These are phyloP conservation scores for Griposia aprilina DNA, from an alignment of 2,888 invertebrate genomes.

Conservation along the genomic window DNA sequence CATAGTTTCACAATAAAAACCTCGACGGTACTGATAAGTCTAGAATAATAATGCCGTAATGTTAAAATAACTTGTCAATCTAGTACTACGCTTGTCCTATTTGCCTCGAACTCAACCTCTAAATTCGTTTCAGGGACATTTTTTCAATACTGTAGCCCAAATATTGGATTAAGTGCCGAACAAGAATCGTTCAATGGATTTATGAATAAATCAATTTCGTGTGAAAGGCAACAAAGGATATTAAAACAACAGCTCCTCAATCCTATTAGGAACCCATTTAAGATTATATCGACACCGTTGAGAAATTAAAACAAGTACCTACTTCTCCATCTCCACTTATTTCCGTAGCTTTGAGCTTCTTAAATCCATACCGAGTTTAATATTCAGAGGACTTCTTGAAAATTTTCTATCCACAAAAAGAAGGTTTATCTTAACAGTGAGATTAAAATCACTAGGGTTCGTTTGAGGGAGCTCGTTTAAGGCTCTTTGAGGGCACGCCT, in stretches of 20 bases:
- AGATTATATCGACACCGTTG: conserved; percentile 42
- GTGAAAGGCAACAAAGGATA: conserved; percentile 37
- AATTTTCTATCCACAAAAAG: conserved; percentile 72
- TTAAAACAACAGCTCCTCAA: conserved; percentile 45
- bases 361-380: conserved; percentile 72
- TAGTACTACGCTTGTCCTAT: neutral
- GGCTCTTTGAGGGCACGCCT: conserved; percentile 81
- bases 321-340: conserved; percentile 49
- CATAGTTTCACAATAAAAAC: neutral
- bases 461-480: conserved; percentile 78
- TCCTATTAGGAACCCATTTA: conserved; percentile 40
- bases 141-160: conserved; percentile 10
- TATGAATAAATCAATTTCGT: conserved; percentile 51
- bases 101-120: conserved; percentile 7
- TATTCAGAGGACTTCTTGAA: conserved; percentile 75
- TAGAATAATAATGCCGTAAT: neutral
- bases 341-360: conserved; percentile 67
- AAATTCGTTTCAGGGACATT: neutral
- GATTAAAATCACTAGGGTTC: conserved; percentile 83
- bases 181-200: conserved; percentile 36
- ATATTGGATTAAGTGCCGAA: conserved; percentile 36
- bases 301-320: conserved; percentile 49
- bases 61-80: neutral
- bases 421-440: conserved; percentile 81
- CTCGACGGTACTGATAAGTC: neutral